These are phyloP conservation scores for Phrynosoma blainvillii DNA, from an alignment of 2,113 vertebrate genomes.

Conservation along the genomic window DNA sequence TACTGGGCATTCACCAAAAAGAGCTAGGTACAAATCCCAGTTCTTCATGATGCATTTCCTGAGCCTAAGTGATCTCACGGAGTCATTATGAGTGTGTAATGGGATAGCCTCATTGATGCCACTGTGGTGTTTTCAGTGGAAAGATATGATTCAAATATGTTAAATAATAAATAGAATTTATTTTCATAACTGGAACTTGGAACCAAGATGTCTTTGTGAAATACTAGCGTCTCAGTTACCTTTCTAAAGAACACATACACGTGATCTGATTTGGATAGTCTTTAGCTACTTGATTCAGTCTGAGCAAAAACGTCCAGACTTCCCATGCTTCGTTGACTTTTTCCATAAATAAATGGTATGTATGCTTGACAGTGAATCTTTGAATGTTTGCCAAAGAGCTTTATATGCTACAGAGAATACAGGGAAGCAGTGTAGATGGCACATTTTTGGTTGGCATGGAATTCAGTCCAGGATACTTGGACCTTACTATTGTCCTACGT, in stretches of 20 bases:
- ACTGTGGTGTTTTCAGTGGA: not conserved
- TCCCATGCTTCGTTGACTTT: not conserved
- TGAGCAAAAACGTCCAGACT: not conserved
- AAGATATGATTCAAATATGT: not conserved
- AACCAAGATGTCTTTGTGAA: not conserved
- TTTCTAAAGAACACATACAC: not conserved
- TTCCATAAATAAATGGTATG: not conserved
- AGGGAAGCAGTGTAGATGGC: too few relatives aligned
- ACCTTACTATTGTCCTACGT: too few relatives aligned
- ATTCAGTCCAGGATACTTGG: too few relatives aligned
- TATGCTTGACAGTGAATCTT: not conserved
- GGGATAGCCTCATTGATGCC: not conserved
- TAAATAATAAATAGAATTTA: not conserved
- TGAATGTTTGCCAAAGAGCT: not conserved
- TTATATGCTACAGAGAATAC: not conserved
- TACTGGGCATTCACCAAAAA: too few relatives aligned
- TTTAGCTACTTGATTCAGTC: too few relatives aligned
- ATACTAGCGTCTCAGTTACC: not conserved
- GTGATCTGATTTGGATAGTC: not conserved
- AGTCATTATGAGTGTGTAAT: not conserved
- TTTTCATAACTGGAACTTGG: not conserved
- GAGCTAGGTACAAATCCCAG: not conserved
- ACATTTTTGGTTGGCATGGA: too few relatives aligned
- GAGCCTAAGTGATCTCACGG: not conserved
- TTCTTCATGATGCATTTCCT: not conserved